Percentiles rank a stretch among this genome's conserved stretches.
phyloP scores from a whole-genome alignment of 2,888 invertebrate species.

The Tiphia femorata region DNA sequence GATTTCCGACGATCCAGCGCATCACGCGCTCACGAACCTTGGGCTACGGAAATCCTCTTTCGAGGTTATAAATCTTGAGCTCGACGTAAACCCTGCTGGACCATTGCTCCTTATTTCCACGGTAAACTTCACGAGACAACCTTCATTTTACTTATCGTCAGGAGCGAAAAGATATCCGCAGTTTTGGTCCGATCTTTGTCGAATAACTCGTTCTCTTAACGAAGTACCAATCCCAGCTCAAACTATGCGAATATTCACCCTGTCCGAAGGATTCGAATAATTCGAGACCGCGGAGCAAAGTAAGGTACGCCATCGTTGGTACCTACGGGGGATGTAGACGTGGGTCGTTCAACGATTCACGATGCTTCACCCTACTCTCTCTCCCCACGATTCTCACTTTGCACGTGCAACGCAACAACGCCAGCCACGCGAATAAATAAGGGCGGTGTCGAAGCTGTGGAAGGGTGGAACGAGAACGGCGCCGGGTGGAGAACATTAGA shows the following conservation, averaged over 20 bases:
- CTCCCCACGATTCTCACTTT: background rate
- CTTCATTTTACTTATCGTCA: slow-evolving; percentile 6
- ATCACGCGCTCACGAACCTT: background rate
- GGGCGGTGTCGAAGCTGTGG: too few species aligned
- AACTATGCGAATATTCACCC: too few species aligned
- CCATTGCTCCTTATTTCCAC: background rate
- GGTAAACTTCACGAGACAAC: background rate
- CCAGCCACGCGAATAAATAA: background rate
- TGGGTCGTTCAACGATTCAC: background rate
- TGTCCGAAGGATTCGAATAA: too few species aligned
- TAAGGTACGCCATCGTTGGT: too few species aligned
- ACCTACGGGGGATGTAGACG: too few species aligned
- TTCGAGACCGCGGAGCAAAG: too few species aligned
- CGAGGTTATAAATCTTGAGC: background rate
- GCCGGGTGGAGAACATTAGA: slow-evolving; percentile 9
- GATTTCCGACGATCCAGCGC: background rate
- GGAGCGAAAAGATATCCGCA: too few species aligned
- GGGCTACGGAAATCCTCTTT: background rate
- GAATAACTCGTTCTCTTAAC: too few species aligned
- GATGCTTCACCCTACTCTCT: background rate
- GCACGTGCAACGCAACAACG: background rate
- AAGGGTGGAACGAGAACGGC: too few species aligned
- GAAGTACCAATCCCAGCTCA: too few species aligned
- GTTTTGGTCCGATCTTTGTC: too few species aligned
- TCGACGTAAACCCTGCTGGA: background rate